Evolutionary conservation across 2,888 invertebrate genomes (phyloP).

Genomic region (Lithophane semibrunnea): DNA sequence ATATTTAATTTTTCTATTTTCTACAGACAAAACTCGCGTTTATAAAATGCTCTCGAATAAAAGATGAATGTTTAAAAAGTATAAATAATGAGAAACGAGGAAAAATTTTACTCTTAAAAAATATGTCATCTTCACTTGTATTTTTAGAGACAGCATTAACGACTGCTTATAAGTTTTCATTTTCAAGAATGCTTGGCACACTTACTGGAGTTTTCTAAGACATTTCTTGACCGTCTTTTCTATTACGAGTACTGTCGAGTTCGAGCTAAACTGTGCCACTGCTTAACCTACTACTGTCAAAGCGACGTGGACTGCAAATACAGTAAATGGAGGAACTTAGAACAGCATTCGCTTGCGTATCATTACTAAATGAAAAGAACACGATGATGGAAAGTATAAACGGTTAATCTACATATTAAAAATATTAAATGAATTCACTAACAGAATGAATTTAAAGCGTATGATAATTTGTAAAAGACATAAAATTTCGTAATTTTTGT

Average conservation of each 20-base stretch:
- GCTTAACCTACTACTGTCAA: slow-evolving; percentile 23
- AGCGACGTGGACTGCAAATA: neutral
- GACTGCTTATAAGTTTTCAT: slow-evolving; percentile 24
- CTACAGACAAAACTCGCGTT: neutral
- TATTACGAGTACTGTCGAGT: slow-evolving; percentile 19
- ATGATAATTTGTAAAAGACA: too few relatives aligned
- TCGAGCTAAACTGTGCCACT: slow-evolving; percentile 15
- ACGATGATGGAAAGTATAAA: neutral
- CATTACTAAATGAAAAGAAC: neutral
- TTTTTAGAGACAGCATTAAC: slow-evolving; percentile 18
- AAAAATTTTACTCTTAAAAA: neutral
- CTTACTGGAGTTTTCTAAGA: slow-evolving; percentile 26
- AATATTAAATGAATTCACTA: too few relatives aligned
- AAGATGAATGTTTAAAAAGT: neutral
- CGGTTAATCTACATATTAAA: too few relatives aligned
- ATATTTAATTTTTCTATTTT: neutral
- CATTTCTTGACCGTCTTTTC: slow-evolving; percentile 48
- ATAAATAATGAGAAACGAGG: neutral
- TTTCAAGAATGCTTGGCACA: slow-evolving; percentile 44
- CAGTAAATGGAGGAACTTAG: neutral
- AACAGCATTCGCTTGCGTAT: neutral
- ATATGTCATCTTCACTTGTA: neutral
- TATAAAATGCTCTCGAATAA: neutral
- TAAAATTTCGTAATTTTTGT: too few relatives aligned
- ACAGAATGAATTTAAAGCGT: too few relatives aligned